Percentiles rank a stretch among this genome's conserved stretches.
These are phyloP conservation scores for Shargacucullia verbasci DNA, from an alignment of 2,888 invertebrate genomes.

Conservation along the genomic window DNA sequence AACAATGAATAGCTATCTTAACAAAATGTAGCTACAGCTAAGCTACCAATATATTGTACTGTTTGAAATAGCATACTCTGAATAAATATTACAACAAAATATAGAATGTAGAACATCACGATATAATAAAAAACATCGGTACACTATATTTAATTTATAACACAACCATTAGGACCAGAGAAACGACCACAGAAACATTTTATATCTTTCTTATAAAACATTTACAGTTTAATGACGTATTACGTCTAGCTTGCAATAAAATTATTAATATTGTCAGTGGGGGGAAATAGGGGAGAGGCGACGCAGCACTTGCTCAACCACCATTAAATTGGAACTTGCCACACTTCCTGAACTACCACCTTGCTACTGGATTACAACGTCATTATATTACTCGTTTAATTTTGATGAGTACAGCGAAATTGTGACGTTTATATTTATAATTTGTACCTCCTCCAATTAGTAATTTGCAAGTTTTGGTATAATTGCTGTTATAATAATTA, in stretches of 20 bases:
- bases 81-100: too few relatives aligned
- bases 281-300: slow-evolving; percentile 60
- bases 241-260: slow-evolving; percentile 73
- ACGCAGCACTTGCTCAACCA: slow-evolving; percentile 85
- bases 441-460: too few relatives aligned
- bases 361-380: slow-evolving; percentile 78
- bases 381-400: slow-evolving; percentile 64
- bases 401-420: slow-evolving; percentile 52
- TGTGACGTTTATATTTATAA: slow-evolving; percentile 37
- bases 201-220: slow-evolving; percentile 45
- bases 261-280: slow-evolving; percentile 77
- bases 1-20: too few relatives aligned
- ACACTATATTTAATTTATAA: slow-evolving; percentile 25
- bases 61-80: too few relatives aligned
- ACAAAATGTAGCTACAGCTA: too few relatives aligned
- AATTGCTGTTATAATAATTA: slow-evolving; percentile 25
- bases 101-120: not conserved
- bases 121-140: slow-evolving; percentile 5
- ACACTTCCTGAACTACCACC: slow-evolving; percentile 80
- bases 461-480: too few relatives aligned
- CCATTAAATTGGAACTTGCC: slow-evolving; percentile 88
- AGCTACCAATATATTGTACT: too few relatives aligned
- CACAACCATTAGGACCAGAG: slow-evolving; percentile 13
- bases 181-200: slow-evolving; percentile 27
- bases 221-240: slow-evolving; percentile 60